phyloP scores from a whole-genome alignment of 2,797 vertebrate genomes.

The Knipowitschia caucasica region DNA sequence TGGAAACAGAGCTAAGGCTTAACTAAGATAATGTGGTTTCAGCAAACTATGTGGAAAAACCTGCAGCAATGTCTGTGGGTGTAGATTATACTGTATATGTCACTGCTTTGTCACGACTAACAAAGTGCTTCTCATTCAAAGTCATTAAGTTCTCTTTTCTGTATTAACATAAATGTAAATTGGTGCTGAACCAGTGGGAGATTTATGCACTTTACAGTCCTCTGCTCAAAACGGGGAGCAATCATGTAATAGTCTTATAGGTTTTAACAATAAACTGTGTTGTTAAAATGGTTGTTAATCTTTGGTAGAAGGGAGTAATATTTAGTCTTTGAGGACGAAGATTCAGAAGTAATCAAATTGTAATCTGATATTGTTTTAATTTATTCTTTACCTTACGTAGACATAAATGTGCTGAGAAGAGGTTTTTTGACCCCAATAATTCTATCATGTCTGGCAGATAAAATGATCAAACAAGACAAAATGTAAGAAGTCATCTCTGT shows the following conservation, averaged over 20 bases:
- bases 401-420: no score
- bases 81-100: background rate
- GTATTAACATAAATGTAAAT: background rate
- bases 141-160: conserved; percentile 11
- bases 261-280: conserved; percentile 1
- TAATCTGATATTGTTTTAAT: no score
- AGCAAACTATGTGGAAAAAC: background rate
- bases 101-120: conserved; percentile 30
- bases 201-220: conserved; percentile 77
- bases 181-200: conserved; percentile 50
- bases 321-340: no score
- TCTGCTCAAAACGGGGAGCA: conserved; percentile 51
- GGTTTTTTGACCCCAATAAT: no score
- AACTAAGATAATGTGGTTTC: conserved; percentile 5
- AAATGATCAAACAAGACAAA: no score
- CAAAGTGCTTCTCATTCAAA: conserved; percentile 27
- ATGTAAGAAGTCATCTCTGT: no score
- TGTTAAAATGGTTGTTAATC: background rate
- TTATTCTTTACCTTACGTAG: no score
- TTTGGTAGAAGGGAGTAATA: background rate
- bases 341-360: no score
- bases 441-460: no score
- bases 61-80: background rate
- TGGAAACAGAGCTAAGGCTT: conserved; percentile 2
- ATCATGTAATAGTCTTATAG: conserved; percentile 35